phyloP scores from a whole-genome alignment of 2,797 vertebrate species.

The Chaunax sp. region DNA sequence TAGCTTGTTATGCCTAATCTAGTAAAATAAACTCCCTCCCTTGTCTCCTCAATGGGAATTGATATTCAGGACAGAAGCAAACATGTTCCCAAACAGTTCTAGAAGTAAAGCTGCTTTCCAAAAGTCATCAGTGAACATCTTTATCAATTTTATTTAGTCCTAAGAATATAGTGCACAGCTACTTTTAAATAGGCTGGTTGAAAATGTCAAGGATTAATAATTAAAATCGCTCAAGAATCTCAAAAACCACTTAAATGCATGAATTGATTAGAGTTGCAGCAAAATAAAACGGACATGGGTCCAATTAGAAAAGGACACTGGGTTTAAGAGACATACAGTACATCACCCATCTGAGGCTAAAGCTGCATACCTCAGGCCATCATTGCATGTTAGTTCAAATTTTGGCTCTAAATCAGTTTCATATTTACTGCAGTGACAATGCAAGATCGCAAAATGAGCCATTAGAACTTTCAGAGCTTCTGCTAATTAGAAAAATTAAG shows the following conservation, averaged over 20 bases:
- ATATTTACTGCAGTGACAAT: background rate
- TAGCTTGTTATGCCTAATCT: slow-evolving; percentile 1
- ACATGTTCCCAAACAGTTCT: background rate
- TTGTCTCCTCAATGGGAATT: background rate
- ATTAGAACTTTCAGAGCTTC: background rate
- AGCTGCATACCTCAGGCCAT: slow-evolving; percentile 50
- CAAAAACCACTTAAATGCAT: slow-evolving; percentile 7
- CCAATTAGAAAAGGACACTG: slow-evolving; percentile 29
- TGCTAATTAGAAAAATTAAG: slow-evolving; percentile 1
- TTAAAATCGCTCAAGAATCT: slow-evolving; percentile 1
- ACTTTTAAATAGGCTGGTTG: background rate
- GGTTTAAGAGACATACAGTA: slow-evolving; percentile 16
- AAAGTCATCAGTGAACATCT: background rate
- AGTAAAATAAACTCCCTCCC: background rate
- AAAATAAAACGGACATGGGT: slow-evolving; percentile 43
- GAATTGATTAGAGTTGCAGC: slow-evolving; percentile 23
- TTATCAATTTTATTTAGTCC: slow-evolving; percentile 7
- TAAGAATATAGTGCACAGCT: background rate
- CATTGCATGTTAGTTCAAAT: background rate
- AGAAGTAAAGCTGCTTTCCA: background rate
- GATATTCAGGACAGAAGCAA: background rate
- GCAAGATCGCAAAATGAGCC: background rate
- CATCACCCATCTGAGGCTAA: slow-evolving; percentile 48
- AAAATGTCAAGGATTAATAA: slow-evolving; percentile 17
- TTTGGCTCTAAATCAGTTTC: no score